phyloP scores from a whole-genome alignment of 2,113 vertebrate genomes.

The Dascyllus trimaculatus region DNA sequence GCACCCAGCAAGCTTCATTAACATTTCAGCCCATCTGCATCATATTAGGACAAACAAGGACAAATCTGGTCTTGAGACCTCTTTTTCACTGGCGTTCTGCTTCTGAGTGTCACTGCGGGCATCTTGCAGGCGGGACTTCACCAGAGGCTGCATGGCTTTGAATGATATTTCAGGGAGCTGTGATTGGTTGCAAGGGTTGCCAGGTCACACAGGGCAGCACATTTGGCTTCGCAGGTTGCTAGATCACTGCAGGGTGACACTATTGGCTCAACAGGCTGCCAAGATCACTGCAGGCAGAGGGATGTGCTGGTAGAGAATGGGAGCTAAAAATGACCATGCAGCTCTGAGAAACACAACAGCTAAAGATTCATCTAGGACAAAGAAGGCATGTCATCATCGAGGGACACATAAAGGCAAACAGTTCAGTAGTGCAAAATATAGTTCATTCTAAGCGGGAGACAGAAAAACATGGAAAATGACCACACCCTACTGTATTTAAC shows the following conservation, averaged over 20 bases:
- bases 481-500: no score
- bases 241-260: constrained; percentile 60
- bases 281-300: constrained; percentile 56
- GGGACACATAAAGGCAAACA: no score
- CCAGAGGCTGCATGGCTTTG: constrained; percentile 37
- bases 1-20: constrained; percentile 14
- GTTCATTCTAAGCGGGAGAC: no score
- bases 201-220: constrained; percentile 41
- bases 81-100: neutral
- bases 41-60: constrained; percentile 6
- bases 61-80: constrained; percentile 4
- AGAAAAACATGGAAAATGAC: no score
- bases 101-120: constrained; percentile 20
- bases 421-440: no score
- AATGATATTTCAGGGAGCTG: constrained; percentile 21
- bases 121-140: constrained; percentile 2
- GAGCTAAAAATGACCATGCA: constrained; percentile 28
- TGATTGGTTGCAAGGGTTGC: constrained; percentile 57
- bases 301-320: constrained; percentile 27
- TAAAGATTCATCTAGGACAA: neutral
- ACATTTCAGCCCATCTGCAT: constrained; percentile 52
- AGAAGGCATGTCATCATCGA: no score
- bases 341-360: neutral
- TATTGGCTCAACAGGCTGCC: constrained; percentile 64
- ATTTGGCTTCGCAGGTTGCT: constrained; percentile 53